A percentile compares a stretch with the other conserved stretches of the same genome.
These are phyloP conservation scores for Lepus europaeus DNA, from an alignment of 2,113 vertebrate genomes.

Conservation along the genomic window DNA sequence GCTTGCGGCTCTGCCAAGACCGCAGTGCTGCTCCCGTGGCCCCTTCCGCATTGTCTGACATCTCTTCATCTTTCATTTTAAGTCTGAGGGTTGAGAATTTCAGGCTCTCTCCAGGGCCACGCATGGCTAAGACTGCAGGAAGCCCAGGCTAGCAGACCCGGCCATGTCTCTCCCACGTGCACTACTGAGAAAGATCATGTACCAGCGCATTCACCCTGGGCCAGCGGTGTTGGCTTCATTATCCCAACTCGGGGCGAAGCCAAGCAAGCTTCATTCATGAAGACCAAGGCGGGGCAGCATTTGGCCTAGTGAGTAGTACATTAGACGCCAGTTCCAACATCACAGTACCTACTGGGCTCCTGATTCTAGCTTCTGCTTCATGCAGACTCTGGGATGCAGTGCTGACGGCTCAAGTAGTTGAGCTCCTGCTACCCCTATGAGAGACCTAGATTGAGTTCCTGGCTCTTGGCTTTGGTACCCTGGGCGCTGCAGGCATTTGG, in stretches of 20 bases:
- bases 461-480: too few relatives aligned
- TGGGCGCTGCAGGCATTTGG: too few relatives aligned
- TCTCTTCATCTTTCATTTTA: neutral
- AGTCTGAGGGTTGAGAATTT: neutral
- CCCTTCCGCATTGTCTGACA: neutral
- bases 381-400: too few relatives aligned
- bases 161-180: neutral
- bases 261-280: neutral
- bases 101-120: neutral
- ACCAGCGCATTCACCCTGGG: neutral
- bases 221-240: neutral
- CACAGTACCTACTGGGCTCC: too few relatives aligned
- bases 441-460: too few relatives aligned
- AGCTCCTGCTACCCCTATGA: too few relatives aligned
- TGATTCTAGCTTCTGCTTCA: too few relatives aligned
- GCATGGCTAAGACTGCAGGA: neutral
- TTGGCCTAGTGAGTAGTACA: too few relatives aligned
- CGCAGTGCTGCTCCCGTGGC: neutral
- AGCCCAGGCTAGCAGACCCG: neutral
- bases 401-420: too few relatives aligned
- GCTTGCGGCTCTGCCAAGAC: conserved; percentile 3
- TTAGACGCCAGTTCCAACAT: too few relatives aligned
- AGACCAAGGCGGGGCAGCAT: too few relatives aligned
- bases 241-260: neutral
- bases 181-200: neutral